Conservation (phyloP, 1,140 invertebrate species). For the Rhagoletis zephyria region DNA sequence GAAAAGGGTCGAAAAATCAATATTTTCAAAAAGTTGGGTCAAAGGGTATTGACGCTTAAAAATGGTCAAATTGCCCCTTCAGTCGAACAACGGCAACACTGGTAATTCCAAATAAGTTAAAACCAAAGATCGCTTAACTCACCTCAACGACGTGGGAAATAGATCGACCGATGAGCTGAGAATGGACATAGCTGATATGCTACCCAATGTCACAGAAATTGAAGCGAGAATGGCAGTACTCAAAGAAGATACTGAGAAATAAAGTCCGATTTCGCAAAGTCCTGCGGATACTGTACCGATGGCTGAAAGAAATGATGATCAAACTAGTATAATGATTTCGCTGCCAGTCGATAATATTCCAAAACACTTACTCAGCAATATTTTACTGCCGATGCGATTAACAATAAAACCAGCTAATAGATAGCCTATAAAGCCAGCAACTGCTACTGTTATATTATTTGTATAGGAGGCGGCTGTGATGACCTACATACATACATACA, state of each 20-base stretch:
- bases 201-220: constrained; percentile 67
- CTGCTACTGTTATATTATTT: constrained; percentile 76
- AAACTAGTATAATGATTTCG: too few relatives aligned
- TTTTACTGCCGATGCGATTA: constrained; percentile 74
- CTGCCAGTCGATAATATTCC: background rate
- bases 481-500: background rate
- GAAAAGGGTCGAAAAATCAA: too few relatives aligned
- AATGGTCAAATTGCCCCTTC: too few relatives aligned
- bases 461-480: constrained; percentile 67
- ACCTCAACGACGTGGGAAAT: constrained; percentile 70
- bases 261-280: constrained; percentile 71
- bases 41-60: too few relatives aligned
- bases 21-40: too few relatives aligned
- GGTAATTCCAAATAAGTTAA: too few relatives aligned
- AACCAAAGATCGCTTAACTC: background rate
- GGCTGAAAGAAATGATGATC: constrained; percentile 59
- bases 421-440: constrained; percentile 74
- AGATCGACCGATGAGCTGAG: constrained; percentile 68
- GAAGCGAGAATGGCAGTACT: constrained; percentile 65
- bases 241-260: constrained; percentile 73
- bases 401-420: constrained; percentile 74
- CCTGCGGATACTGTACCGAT: constrained; percentile 70
- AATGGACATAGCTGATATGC: constrained; percentile 67
- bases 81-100: too few relatives aligned
- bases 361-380: constrained; percentile 69